A percentile compares a stretch with the other conserved stretches of the same genome.
Evolutionary conservation across 2,113 vertebrate species (phyloP).

Genomic region (Shinisaurus crocodilurus): DNA sequence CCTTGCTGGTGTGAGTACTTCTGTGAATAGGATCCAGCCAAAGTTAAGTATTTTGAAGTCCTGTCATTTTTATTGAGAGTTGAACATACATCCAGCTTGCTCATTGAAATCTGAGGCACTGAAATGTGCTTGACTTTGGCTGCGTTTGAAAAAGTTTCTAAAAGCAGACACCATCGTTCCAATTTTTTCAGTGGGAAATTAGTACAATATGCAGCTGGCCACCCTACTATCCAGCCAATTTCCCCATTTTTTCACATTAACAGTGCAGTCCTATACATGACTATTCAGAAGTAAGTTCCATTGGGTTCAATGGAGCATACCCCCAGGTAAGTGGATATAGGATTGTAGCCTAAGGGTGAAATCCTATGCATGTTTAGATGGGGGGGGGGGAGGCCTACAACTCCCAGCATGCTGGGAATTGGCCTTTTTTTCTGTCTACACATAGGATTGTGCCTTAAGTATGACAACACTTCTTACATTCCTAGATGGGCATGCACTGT

Average conservation of each 20-base stretch:
- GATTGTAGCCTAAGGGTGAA: neutral
- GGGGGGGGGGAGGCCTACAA: too few relatives aligned
- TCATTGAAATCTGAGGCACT: neutral
- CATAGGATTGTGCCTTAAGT: neutral
- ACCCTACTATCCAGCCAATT: neutral
- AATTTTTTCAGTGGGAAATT: neutral
- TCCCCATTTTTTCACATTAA: neutral
- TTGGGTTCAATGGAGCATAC: neutral
- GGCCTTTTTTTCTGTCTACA: too few relatives aligned
- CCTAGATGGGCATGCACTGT: neutral
- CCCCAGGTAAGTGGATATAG: neutral
- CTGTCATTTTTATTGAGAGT: neutral
- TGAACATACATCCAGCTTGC: neutral
- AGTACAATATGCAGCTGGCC: neutral
- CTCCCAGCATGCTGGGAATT: too few relatives aligned
- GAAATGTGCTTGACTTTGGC: neutral
- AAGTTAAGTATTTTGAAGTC: neutral
- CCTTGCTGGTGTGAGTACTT: neutral
- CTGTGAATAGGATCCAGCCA: neutral
- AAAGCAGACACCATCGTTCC: neutral
- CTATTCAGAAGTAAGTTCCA: neutral
- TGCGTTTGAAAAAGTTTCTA: neutral
- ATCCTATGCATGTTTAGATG: too few relatives aligned
- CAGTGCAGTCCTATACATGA: neutral
- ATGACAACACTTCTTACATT: neutral